Conservation (phyloP, 2,113 vertebrate genomes). For the Gymnarchus niloticus region DNA sequence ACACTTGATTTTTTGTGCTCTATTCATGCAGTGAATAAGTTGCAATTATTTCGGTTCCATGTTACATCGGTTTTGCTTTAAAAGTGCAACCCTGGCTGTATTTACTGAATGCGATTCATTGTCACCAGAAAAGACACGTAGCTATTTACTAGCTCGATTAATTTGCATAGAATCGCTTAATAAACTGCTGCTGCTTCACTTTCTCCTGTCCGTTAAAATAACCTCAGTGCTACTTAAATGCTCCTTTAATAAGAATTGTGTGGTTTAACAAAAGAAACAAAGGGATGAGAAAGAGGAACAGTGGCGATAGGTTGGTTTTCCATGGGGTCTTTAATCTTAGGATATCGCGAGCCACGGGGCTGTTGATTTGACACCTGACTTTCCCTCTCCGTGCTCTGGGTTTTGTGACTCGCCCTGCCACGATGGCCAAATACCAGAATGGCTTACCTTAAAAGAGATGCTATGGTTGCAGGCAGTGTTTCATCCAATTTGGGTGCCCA, state of each 20-base stretch:
- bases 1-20: background rate
- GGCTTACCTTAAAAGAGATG: no score
- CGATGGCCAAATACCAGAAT: background rate
- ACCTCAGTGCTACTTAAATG: background rate
- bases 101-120: background rate
- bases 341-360: background rate
- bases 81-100: background rate
- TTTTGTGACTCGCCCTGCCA: background rate
- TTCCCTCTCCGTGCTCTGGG: background rate
- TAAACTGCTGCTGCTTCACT: background rate
- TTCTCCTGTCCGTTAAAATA: background rate
- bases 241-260: background rate
- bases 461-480: background rate
- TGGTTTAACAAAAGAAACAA: background rate
- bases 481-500: background rate
- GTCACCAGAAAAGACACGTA: no score
- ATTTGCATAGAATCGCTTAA: background rate
- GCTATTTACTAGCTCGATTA: no score
- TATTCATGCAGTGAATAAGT: background rate
- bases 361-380: background rate
- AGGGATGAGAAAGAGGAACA: conserved; percentile 9
- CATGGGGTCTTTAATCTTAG: conserved; percentile 34
- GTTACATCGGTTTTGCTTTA: background rate
- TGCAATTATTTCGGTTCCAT: background rate
- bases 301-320: conserved; percentile 20